Conservation (phyloP, 2,113 vertebrate genomes). For the Passer montanus region DNA sequence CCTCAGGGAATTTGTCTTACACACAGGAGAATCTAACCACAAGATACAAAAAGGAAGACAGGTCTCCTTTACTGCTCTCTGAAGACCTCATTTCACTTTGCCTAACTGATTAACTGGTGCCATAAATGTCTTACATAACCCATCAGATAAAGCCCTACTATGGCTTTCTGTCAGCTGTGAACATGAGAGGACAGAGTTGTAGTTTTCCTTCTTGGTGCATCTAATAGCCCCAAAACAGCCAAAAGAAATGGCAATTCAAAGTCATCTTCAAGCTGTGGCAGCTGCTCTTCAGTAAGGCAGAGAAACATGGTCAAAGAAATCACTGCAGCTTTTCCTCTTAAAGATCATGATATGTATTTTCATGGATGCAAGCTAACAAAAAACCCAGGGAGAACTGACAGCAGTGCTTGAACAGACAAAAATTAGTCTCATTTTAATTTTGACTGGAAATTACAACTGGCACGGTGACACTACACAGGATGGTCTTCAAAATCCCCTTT, state of each 20-base stretch:
- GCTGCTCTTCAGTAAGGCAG: background rate
- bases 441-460: background rate
- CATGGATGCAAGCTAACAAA: background rate
- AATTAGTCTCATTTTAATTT: background rate
- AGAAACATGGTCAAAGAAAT: background rate
- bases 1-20: background rate
- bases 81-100: background rate
- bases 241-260: background rate
- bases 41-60: background rate
- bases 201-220: background rate
- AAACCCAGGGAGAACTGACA: background rate
- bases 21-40: background rate
- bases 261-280: background rate
- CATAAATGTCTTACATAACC: background rate
- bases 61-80: background rate
- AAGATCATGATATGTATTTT: background rate
- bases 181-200: background rate
- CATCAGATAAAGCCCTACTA: background rate
- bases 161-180: background rate
- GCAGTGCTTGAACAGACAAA: background rate
- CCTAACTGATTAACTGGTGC: background rate
- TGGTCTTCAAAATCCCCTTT: background rate
- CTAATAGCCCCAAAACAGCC: background rate
- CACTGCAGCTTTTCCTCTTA: background rate
- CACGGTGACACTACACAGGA: background rate